A percentile compares a stretch with the other conserved stretches of the same genome.
Conservation (phyloP, 2,797 vertebrate genomes). For the Anolis apletophallus region DNA sequence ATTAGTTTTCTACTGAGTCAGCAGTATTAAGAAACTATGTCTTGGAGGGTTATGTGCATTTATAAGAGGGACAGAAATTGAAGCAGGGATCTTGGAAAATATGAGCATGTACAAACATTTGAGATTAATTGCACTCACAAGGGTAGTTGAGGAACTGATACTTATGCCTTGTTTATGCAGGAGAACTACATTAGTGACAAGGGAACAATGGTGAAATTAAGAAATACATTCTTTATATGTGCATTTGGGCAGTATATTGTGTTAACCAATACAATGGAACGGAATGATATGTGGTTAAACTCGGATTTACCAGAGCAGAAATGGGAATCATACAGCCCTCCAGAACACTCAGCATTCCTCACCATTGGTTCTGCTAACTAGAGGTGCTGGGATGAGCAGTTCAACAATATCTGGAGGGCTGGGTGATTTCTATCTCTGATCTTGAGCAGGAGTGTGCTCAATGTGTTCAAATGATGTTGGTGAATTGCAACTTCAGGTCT, state of each 20-base stretch:
- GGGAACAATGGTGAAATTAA: neutral
- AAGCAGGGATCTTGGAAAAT: neutral
- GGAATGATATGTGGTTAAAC: neutral
- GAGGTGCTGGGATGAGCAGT: too few species aligned
- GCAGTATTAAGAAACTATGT: constrained; percentile 5
- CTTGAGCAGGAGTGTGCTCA: too few species aligned
- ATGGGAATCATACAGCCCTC: neutral
- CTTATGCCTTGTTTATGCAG: neutral
- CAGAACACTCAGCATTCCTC: too few species aligned
- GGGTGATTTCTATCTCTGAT: too few species aligned
- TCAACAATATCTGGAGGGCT: too few species aligned
- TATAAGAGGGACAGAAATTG: neutral
- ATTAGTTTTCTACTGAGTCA: neutral
- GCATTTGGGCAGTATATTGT: too few species aligned
- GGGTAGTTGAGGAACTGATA: neutral
- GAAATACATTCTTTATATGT: neutral
- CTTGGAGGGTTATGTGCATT: neutral
- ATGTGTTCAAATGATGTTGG: neutral
- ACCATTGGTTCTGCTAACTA: too few species aligned
- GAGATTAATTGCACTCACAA: neutral
- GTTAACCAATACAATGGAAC: neutral
- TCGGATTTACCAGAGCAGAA: neutral
- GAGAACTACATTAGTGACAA: neutral
- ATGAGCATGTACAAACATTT: neutral
- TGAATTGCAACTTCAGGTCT: neutral